phyloP scores from a whole-genome alignment of 1,140 invertebrate species.

The Caenorhabditis briggsae region DNA sequence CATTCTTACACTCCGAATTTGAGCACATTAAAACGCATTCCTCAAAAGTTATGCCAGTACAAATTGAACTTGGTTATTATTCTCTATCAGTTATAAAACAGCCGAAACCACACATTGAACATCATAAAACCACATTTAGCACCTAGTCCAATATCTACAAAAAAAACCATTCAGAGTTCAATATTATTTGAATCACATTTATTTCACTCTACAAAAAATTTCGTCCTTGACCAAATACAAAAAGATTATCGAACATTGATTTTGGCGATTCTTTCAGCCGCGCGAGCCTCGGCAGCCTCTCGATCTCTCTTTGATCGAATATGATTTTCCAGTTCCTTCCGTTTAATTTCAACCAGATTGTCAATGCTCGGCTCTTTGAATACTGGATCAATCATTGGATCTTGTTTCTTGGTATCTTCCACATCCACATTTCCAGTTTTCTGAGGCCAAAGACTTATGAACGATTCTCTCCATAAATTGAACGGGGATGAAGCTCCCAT shows the following conservation, averaged over 20 bases:
- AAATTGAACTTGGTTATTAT: too few species aligned
- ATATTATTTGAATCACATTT: neutral
- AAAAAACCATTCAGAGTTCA: constrained; percentile 17
- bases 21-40: too few species aligned
- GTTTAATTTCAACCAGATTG: constrained; percentile 21
- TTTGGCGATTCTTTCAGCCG: constrained; percentile 31
- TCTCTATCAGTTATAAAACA: too few species aligned
- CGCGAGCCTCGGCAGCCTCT: constrained; percentile 20
- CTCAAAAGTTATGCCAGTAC: too few species aligned
- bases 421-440: neutral
- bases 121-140: too few species aligned
- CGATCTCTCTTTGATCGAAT: constrained; percentile 42
- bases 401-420: constrained; percentile 1
- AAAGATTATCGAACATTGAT: constrained; percentile 2
- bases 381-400: constrained; percentile 42
- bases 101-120: too few species aligned
- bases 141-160: too few species aligned
- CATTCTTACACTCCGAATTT: too few species aligned
- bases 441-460: constrained; percentile 29
- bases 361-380: constrained; percentile 43
- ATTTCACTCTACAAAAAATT: neutral
- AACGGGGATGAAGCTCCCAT: constrained; percentile 26
- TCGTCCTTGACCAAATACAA: neutral
- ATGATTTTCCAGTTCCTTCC: constrained; percentile 27
- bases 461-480: constrained; percentile 41